Evolutionary conservation across 2,888 invertebrate species (phyloP).

Genomic region (Gonocerus acuteangulatus): DNA sequence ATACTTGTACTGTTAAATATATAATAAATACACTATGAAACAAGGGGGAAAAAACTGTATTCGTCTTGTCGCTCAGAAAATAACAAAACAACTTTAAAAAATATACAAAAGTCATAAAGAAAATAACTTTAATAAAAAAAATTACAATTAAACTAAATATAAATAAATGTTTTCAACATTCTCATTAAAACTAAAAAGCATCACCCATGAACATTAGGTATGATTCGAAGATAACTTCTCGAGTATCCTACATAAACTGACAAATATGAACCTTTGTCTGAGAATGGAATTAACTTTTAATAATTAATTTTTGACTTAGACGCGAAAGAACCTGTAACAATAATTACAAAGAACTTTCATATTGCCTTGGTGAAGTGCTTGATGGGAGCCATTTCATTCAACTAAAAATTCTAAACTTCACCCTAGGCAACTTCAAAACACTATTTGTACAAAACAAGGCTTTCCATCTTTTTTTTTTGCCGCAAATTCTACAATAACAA

Average conservation of each 20-base stretch:
- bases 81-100: not conserved
- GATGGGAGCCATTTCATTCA: slow-evolving; percentile 16
- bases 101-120: slow-evolving; percentile 5
- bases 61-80: not conserved
- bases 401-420: slow-evolving; percentile 18
- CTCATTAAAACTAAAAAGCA: slow-evolving; percentile 11
- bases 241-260: slow-evolving; percentile 8
- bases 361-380: slow-evolving; percentile 8
- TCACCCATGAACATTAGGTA: slow-evolving; percentile 2
- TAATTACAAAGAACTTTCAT: slow-evolving; percentile 10
- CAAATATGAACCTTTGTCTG: slow-evolving; percentile 24
- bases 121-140: slow-evolving; percentile 11
- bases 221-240: not conserved
- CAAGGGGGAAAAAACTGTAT: too few species aligned
- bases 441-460: slow-evolving; percentile 25
- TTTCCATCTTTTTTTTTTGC: slow-evolving; percentile 9
- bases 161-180: slow-evolving; percentile 13
- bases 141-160: slow-evolving; percentile 10
- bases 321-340: slow-evolving; percentile 6
- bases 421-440: slow-evolving; percentile 11
- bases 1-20: too few species aligned
- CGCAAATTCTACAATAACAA: slow-evolving; percentile 11
- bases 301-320: slow-evolving; percentile 13
- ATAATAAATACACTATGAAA: too few species aligned
- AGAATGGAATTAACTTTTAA: slow-evolving; percentile 14